Conservation (phyloP, 1,140 invertebrate species). For the Pissodes strobi region DNA sequence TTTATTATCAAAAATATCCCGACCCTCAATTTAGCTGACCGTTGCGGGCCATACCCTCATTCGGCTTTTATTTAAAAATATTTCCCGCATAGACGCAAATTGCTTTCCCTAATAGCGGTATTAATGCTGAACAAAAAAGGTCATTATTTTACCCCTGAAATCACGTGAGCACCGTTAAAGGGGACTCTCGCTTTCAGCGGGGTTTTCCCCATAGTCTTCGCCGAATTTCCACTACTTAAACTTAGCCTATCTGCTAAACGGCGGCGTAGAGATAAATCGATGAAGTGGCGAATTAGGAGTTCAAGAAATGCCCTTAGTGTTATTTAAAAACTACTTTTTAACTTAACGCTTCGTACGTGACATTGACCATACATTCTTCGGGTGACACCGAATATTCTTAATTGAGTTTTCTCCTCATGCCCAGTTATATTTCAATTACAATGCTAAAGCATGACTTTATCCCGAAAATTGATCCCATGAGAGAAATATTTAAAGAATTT, state of each 20-base stretch:
- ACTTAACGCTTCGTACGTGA: no score
- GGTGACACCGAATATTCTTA: no score
- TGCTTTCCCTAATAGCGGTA: constrained; percentile 16
- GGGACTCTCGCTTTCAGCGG: constrained; percentile 1
- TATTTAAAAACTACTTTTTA: no score
- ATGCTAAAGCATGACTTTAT: no score
- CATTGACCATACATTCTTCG: no score
- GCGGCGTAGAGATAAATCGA: neutral
- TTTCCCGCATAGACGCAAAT: neutral
- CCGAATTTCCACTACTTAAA: neutral
- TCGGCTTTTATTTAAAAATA: constrained; percentile 2
- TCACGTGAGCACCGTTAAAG: constrained; percentile 3
- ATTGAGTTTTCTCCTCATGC: no score
- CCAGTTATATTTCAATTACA: no score
- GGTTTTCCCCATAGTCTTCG: neutral
- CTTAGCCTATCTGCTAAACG: no score
- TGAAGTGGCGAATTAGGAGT: no score
- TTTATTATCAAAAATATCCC: no score
- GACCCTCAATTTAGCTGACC: neutral
- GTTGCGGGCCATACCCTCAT: neutral
- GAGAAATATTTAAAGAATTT: constrained; percentile 9
- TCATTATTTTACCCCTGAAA: constrained; percentile 13
- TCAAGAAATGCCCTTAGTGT: no score
- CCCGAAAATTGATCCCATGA: no score
- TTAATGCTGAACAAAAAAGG: constrained; percentile 13